Base-by-base conservation (phyloP, 2,888 invertebrate genomes). In the Synergus umbraculus region DNA sequence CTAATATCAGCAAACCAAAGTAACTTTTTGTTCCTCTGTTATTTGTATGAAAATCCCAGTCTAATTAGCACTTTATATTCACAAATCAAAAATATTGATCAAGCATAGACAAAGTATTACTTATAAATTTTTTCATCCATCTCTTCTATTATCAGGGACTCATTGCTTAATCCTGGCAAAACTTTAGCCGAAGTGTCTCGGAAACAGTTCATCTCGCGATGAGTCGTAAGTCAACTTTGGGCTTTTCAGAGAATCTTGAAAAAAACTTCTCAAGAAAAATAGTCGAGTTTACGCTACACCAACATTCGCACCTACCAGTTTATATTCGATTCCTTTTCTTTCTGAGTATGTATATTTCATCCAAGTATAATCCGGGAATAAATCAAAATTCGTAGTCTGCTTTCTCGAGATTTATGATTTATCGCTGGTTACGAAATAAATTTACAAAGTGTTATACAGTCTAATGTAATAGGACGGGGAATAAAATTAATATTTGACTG, bases 251-350 rank as follows among this genome's bases (percentile, higher is more conserved):
- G 15, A 49, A 64, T 37, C 64, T 37, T 37, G 29, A 29, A 10
- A 13, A 64, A 64, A 64, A 64, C 64, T 64, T 64, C 8, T 37
- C 37, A 64, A 64, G 64, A 64, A 64, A 37, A 64, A 37, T 64
- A 64, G 12, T 22, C 37, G 29, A 64, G 29, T 64, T 22, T 22
- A 12, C 64, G 37, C 15, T 64, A 13, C 12, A 49, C n/a, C 37
- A 64, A 37, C 0, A 64, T 64, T 64, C 64, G 13, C 64, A 37
- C 15, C 37, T 64, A 64, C 22, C 29, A 64, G 29, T 64, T 37
- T 64, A 13, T 64, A 12, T 13, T 4, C 13, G 29, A 22, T 64
- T 64, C 29, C 12, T 29, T 29, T 22, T 37, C 37, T 64, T 15
- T 15, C 29, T 29, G 64, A 64, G 29, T 29, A 37, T 22, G 29